Conservation (phyloP, 2,888 invertebrate genomes). For the Calliphora vomitoria region DNA sequence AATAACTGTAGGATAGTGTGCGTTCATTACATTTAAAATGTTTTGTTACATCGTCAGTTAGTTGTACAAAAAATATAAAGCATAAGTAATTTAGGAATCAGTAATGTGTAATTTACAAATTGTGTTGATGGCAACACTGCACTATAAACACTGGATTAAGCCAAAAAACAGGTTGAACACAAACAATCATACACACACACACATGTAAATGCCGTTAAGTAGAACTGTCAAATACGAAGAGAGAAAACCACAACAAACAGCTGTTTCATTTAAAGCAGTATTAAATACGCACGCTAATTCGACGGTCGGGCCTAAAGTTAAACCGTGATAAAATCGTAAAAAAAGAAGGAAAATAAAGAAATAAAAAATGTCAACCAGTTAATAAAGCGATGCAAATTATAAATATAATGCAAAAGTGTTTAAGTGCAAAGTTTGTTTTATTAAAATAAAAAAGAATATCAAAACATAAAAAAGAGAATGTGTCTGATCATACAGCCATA, state of each 20-base stretch:
- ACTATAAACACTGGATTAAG: conserved; percentile 25
- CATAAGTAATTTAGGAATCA: too few relatives aligned
- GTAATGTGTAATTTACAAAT: too few relatives aligned
- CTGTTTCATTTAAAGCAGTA: conserved; percentile 59
- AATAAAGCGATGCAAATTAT: conserved; percentile 14
- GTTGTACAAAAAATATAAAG: too few relatives aligned
- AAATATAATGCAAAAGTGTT: conserved; percentile 11
- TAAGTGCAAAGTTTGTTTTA: conserved; percentile 45
- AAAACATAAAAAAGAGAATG: conserved; percentile 33
- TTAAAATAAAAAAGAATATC: conserved; percentile 1
- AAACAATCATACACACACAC: too few relatives aligned
- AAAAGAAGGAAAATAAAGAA: not conserved
- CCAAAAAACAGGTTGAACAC: conserved; percentile 39
- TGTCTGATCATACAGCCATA: conserved; percentile 39
- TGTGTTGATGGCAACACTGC: too few relatives aligned
- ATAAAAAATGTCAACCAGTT: conserved; percentile 13
- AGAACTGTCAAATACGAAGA: conserved; percentile 49
- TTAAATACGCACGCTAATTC: conserved; percentile 10
- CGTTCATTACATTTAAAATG: too few relatives aligned
- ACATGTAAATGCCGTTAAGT: conserved; percentile 56
- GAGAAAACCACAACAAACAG: conserved; percentile 40
- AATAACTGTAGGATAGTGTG: too few relatives aligned
- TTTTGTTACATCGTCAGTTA: too few relatives aligned
- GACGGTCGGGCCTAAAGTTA: not conserved
- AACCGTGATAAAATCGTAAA: not conserved